Percentiles rank a stretch among this genome's conserved stretches.
These are phyloP conservation scores for Orius insidiosus DNA, from an alignment of 1,140 invertebrate genomes.

Conservation along the genomic window DNA sequence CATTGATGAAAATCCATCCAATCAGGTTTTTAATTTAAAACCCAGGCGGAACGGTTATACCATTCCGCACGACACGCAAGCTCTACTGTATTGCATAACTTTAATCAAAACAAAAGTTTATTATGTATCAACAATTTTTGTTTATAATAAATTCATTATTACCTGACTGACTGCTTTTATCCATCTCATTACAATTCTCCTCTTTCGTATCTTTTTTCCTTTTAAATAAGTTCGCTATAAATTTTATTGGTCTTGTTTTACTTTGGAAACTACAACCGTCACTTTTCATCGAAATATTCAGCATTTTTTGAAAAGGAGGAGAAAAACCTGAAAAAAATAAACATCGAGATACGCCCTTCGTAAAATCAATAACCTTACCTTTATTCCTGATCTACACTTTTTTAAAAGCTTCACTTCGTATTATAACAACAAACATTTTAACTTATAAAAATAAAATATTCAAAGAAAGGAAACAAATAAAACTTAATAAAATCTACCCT, in stretches of 20 bases:
- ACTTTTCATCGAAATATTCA: conserved; percentile 12
- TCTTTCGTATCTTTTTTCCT: conserved; percentile 9
- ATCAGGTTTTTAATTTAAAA: too few species aligned
- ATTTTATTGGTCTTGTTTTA: conserved; percentile 12
- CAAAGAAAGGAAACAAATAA: too few species aligned
- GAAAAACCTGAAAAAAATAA: neutral
- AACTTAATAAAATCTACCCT: too few species aligned
- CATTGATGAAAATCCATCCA: neutral
- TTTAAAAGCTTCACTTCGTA: too few species aligned
- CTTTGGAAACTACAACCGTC: conserved; percentile 11
- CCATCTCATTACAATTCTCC: conserved; percentile 7
- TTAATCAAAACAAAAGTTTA: neutral
- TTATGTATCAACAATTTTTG: neutral
- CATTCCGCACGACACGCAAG: neutral
- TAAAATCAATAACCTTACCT: too few species aligned
- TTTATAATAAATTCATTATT: neutral
- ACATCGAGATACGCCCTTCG: conserved; percentile 26
- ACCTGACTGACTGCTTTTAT: conserved; percentile 9
- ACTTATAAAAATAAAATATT: too few species aligned
- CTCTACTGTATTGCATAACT: neutral
- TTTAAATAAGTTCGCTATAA: conserved; percentile 15
- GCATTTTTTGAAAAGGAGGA: conserved; percentile 6
- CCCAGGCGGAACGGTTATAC: too few species aligned
- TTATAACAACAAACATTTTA: too few species aligned
- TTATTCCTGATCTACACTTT: too few species aligned